Conservation (phyloP, 1,140 invertebrate genomes). For the Vollenhovia emeryi region DNA sequence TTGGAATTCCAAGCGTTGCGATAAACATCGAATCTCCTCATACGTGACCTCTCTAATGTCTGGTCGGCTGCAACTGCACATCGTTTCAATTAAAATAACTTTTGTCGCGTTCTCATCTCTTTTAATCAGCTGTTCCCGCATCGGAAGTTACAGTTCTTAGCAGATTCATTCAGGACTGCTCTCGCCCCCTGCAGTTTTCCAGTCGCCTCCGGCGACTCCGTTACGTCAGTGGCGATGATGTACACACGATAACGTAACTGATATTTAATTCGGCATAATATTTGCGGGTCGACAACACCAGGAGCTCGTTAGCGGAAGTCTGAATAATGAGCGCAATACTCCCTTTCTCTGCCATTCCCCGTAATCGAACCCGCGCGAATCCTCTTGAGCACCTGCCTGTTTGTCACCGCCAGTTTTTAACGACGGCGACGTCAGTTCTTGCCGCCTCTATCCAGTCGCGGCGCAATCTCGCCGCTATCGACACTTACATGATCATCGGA, state of each 20-base stretch:
- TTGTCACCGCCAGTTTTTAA: conserved; percentile 46
- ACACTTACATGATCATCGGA: conserved; percentile 51
- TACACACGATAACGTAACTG: neutral
- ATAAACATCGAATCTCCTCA: neutral
- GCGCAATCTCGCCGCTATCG: conserved; percentile 46
- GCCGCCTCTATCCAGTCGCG: neutral
- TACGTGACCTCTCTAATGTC: neutral
- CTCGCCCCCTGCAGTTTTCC: neutral
- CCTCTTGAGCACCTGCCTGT: neutral
- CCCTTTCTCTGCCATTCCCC: neutral
- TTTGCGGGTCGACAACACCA: neutral
- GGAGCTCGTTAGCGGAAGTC: neutral
- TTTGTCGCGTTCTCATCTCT: neutral
- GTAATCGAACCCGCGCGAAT: conserved; percentile 18
- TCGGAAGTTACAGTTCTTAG: neutral
- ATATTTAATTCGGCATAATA: conserved; percentile 23
- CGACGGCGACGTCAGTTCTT: conserved; percentile 5
- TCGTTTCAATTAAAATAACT: neutral
- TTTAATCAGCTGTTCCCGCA: neutral
- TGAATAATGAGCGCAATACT: conserved; percentile 16
- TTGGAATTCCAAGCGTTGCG: neutral
- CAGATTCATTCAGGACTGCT: neutral
- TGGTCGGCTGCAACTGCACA: neutral
- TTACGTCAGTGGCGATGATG: neutral
- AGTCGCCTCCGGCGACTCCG: neutral